phyloP scores from a whole-genome alignment of 2,888 invertebrate genomes.

The Andrena fulva region DNA sequence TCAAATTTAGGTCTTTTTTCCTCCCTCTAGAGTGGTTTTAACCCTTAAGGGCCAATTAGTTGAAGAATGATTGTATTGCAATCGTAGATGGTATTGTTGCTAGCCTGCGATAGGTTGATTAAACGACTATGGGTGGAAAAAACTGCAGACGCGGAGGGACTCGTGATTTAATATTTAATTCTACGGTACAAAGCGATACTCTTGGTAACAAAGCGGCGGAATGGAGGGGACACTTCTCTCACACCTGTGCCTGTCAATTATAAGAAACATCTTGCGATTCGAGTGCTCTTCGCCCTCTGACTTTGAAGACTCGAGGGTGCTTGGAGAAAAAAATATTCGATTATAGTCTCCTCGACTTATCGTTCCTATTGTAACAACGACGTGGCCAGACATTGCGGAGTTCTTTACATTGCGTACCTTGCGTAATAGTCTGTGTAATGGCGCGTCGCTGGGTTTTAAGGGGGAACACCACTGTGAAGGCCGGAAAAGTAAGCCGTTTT shows the following conservation, averaged over 20 bases:
- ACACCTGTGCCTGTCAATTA: conserved; percentile 45
- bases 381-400: background rate
- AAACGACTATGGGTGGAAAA: background rate
- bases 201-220: background rate
- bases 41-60: background rate
- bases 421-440: no score
- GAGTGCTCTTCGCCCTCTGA: conserved; percentile 15
- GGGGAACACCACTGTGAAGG: no score
- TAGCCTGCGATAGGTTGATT: background rate
- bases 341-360: conserved; percentile 20
- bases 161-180: conserved; percentile 7
- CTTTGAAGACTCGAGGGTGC: conserved; percentile 34
- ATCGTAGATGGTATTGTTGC: background rate
- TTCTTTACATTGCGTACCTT: background rate
- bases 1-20: no score
- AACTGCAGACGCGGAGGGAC: background rate
- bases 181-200: conserved; percentile 3
- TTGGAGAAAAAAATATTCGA: conserved; percentile 48
- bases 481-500: no score
- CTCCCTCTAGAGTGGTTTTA: no score
- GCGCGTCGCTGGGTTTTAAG: no score
- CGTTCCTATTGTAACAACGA: conserved; percentile 11
- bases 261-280: conserved; percentile 41
- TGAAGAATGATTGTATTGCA: background rate
- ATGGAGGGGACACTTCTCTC: conserved; percentile 23